Conservation (phyloP, 2,888 invertebrate species). For the Deroplatys truncata region DNA sequence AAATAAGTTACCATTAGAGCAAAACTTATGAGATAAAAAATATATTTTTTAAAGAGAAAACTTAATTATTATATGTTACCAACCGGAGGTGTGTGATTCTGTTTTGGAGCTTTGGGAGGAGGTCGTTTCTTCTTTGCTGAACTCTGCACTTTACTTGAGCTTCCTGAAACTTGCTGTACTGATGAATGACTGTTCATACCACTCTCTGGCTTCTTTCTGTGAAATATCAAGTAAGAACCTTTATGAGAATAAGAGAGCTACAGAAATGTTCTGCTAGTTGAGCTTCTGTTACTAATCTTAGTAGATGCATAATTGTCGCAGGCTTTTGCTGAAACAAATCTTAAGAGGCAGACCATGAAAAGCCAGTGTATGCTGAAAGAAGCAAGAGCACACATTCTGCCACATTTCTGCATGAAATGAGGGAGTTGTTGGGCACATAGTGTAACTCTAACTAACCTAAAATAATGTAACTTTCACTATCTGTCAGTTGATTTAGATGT, state of each 20-base stretch:
- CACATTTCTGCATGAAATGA: no score
- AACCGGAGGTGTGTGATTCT: slow-evolving; percentile 41
- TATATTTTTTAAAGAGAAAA: no score
- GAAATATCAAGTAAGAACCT: slow-evolving; percentile 36
- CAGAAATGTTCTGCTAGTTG: background rate
- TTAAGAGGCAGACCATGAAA: no score
- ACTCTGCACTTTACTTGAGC: slow-evolving; percentile 44
- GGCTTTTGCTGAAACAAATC: no score
- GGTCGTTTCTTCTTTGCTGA: slow-evolving; percentile 51
- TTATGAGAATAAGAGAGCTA: background rate
- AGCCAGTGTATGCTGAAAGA: no score
- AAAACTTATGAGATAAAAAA: no score
- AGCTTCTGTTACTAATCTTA: background rate
- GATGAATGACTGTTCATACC: slow-evolving; percentile 43
- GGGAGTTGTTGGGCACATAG: no score
- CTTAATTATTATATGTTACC: slow-evolving; percentile 16
- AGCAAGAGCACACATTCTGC: no score
- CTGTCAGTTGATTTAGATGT: no score
- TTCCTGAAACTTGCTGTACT: background rate
- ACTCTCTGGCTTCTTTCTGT: slow-evolving; percentile 54
- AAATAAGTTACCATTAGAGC: no score
- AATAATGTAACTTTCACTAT: no score
- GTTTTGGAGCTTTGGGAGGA: slow-evolving; percentile 46
- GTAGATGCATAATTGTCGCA: background rate
- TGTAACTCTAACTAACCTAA: no score